These are phyloP conservation scores for Caenorhabditis latens DNA, from an alignment of 1,140 invertebrate species.

Conservation along the genomic window DNA sequence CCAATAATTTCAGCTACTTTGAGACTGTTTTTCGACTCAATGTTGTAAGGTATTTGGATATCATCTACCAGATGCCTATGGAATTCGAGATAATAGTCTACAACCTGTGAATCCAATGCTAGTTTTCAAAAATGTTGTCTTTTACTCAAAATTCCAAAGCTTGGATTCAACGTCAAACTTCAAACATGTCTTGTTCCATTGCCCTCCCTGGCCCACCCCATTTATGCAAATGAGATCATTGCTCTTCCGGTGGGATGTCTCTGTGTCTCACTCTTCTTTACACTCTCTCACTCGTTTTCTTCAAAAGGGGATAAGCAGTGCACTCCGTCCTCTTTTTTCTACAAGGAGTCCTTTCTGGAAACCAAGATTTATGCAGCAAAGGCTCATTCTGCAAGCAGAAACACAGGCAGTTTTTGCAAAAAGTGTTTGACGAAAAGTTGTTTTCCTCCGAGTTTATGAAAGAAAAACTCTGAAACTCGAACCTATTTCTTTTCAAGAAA, in stretches of 20 bases:
- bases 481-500: no score
- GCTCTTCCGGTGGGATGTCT: background rate
- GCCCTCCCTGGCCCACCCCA: background rate
- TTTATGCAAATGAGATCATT: constrained; percentile 38
- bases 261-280: background rate
- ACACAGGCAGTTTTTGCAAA: background rate
- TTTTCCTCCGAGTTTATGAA: no score
- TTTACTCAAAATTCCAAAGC: background rate
- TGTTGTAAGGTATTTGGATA: no score
- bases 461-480: no score
- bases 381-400: background rate
- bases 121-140: no score
- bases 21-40: background rate
- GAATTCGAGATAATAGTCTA: no score
- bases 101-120: no score
- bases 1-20: background rate
- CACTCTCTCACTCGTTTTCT: background rate
- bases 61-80: no score
- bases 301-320: background rate
- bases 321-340: background rate
- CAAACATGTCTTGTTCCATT: background rate
- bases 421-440: background rate
- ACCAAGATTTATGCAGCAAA: background rate
- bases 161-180: background rate
- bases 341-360: background rate